Evolutionary conservation across 2,113 vertebrate genomes (phyloP), one percentile per base, ranked within the genome.

Genomic region (Serinus canaria): DNA sequence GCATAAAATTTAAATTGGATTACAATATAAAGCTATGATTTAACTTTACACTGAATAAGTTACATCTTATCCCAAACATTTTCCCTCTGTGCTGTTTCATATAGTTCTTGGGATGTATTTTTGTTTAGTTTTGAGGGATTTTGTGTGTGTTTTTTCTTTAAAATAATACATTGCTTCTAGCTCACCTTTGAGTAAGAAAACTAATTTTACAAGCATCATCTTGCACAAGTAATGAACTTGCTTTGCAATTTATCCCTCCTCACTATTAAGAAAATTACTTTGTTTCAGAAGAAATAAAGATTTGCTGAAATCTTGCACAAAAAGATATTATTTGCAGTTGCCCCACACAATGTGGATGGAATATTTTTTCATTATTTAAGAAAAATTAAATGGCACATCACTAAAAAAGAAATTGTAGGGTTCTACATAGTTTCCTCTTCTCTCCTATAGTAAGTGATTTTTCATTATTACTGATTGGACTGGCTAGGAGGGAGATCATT

Each of bases 1-100:
- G 89, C 68, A 94, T 81, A 86, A 91, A 92, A 95, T 97, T 58
- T 94, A 68, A 82, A 87, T 86, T 74, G 83, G 15, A 72, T 60
- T 82, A 41, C 20, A 72, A 18, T 53, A 59, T 78, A 58, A 64
- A 77, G 46, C 9, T 80, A 14, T 50, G 47, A 60, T 24, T 52
- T 79, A 60, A 88, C 0, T 5, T 35, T 52, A 53, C 7, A 53
- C 5, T 46, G 41, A 93, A 77, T 74, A 91, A 86, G 87, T 58
- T 50, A 77, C 44, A 62, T 10, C 15, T n/a, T 25, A 74, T 28
- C 41, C 15, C 28, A 49, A 49, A 76, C 10, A 68, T 20, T 46
- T 50, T 15, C 46, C 37, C 22, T 50, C 49, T 50, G 25, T 31
- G 11, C 52, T 53, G 19, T 41, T 53, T 53, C 31, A 53, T 31